Evolutionary conservation across 2,797 vertebrate species (phyloP).

Genomic region (Dendrocincla tyrannina): DNA sequence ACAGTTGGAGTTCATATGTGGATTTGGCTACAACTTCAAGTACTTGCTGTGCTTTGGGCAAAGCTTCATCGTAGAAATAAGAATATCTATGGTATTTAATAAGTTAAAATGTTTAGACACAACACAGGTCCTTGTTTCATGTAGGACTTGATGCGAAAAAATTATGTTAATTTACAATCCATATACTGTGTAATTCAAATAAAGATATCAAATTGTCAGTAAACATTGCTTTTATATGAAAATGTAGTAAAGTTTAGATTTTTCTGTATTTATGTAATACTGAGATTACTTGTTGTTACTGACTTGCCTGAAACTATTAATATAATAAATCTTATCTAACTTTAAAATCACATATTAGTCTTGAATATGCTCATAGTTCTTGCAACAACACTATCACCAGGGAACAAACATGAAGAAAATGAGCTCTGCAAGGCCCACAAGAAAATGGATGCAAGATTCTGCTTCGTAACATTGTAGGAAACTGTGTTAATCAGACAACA

Average conservation of each 20-base stretch:
- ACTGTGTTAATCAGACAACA: background rate
- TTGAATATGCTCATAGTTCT: background rate
- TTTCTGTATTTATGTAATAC: background rate
- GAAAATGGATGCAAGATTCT: background rate
- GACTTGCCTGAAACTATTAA: background rate
- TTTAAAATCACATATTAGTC: background rate
- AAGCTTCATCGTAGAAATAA: background rate
- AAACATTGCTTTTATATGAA: background rate
- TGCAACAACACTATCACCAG: background rate
- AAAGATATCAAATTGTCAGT: background rate
- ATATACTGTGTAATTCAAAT: background rate
- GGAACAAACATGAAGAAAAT: background rate
- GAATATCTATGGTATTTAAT: background rate
- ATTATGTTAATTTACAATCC: background rate
- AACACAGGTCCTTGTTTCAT: background rate
- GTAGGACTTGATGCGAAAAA: background rate
- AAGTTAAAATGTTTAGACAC: background rate
- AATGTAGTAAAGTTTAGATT: background rate
- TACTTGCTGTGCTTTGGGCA: background rate
- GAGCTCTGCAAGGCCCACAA: background rate
- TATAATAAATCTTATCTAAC: background rate
- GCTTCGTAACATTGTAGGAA: background rate
- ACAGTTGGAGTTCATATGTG: background rate
- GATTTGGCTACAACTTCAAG: background rate
- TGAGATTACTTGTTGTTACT: background rate